phyloP scores from a whole-genome alignment of 2,797 vertebrate genomes.

The Sphaeramia orbicularis region DNA sequence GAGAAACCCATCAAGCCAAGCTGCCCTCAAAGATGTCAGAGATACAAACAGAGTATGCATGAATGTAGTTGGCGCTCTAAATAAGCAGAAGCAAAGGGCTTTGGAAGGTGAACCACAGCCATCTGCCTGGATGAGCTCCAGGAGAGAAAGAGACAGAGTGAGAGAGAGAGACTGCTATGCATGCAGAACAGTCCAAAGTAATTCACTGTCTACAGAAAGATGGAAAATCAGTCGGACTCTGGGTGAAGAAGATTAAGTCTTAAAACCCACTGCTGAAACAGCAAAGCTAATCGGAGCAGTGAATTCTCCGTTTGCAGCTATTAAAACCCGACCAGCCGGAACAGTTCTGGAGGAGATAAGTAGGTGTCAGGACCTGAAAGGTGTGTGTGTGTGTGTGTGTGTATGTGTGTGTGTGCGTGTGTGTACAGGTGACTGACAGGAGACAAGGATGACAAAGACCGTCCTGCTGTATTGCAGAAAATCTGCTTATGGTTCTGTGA shows the following conservation, averaged over 20 bases:
- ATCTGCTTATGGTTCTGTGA: not conserved
- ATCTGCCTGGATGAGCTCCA: conserved; percentile 54
- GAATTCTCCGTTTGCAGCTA: conserved; percentile 49
- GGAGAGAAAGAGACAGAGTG: conserved; percentile 21
- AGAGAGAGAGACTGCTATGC: conserved; percentile 24
- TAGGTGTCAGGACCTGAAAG: conserved; percentile 5
- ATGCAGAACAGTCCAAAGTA: conserved; percentile 49
- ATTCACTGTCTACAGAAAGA: conserved; percentile 51
- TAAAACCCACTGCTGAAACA: conserved; percentile 63
- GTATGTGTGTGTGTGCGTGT: not conserved
- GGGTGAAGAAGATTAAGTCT: conserved; percentile 50
- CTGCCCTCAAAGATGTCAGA: conserved; percentile 13
- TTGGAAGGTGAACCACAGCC: conserved; percentile 57
- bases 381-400: not conserved
- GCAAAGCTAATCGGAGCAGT: conserved; percentile 61
- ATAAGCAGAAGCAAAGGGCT: conserved; percentile 43
- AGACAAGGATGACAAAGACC: not conserved
- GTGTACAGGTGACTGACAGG: conserved; percentile 13
- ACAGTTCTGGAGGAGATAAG: conserved; percentile 26
- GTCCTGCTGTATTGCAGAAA: not conserved
- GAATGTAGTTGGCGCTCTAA: not conserved
- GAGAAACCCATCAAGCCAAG: not conserved
- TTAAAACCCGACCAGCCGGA: conserved; percentile 50
- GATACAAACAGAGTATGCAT: conserved; percentile 7
- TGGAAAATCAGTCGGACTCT: conserved; percentile 39